A percentile compares a stretch with the other conserved stretches of the same genome.
Conservation (phyloP, 2,113 vertebrate species). For the Eclectus roratus region DNA sequence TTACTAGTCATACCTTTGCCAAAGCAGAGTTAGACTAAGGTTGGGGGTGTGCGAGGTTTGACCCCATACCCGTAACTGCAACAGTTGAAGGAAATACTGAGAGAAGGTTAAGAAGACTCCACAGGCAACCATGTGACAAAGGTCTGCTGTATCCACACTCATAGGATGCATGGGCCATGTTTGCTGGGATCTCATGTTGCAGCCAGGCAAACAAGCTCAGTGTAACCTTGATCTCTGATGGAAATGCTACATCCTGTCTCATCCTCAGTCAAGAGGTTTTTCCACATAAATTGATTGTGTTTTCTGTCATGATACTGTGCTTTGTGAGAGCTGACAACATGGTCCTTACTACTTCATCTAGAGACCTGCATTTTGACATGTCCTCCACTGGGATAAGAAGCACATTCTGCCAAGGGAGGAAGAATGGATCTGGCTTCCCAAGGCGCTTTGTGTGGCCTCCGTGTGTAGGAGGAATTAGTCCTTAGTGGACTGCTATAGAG, state of each 20-base stretch:
- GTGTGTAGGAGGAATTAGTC: not conserved
- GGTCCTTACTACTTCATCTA: not conserved
- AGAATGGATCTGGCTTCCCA: not conserved
- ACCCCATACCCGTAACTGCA: accelerated
- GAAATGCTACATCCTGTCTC: not conserved
- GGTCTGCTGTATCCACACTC: accelerated
- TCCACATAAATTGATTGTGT: not conserved
- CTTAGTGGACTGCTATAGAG: not conserved
- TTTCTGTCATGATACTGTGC: not conserved
- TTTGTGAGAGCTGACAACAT: not conserved
- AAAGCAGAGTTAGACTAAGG: not conserved
- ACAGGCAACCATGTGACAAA: not conserved
- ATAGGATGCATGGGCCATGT: not conserved
- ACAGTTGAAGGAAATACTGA: not conserved
- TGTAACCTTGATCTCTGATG: not conserved
- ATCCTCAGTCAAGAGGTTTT: not conserved
- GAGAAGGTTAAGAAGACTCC: not conserved
- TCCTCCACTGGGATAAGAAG: not conserved
- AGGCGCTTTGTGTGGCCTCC: not conserved
- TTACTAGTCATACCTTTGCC: not conserved
- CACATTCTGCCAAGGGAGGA: not conserved
- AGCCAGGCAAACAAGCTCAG: accelerated
- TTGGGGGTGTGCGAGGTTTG: not conserved
- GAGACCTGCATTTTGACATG: not conserved
- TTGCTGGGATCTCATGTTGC: not conserved